Evolutionary conservation across 2,113 vertebrate species (phyloP).

Genomic region (Halcyon malimbica): DNA sequence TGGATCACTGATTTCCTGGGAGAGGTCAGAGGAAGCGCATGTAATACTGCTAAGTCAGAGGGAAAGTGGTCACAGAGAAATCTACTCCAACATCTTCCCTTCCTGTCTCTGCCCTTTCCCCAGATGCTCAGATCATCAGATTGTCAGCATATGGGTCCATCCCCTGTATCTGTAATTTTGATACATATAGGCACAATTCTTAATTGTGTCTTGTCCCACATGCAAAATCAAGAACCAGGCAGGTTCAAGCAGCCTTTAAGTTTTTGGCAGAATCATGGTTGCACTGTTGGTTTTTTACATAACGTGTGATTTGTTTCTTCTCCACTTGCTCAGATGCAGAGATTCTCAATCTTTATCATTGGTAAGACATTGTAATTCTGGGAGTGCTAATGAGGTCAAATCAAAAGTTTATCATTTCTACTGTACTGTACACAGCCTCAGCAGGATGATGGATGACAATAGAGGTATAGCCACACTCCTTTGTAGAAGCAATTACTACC

Average conservation of each 20-base stretch:
- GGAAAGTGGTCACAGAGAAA: background rate
- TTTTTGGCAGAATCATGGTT: background rate
- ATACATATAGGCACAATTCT: background rate
- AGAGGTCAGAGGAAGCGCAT: background rate
- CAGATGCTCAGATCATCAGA: background rate
- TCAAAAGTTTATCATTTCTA: background rate
- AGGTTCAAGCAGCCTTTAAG: background rate
- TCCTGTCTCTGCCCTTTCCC: background rate
- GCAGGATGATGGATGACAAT: conserved; percentile 7
- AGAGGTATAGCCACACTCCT: background rate
- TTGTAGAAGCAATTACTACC: background rate
- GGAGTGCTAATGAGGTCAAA: conserved; percentile 41
- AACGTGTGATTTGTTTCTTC: background rate
- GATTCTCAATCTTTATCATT: background rate
- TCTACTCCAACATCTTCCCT: background rate
- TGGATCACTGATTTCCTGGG: background rate
- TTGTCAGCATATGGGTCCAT: background rate
- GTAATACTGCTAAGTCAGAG: background rate
- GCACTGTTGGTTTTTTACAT: background rate
- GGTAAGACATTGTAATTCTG: conserved; percentile 39
- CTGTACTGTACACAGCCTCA: background rate
- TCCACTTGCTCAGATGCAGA: background rate
- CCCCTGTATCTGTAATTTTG: background rate
- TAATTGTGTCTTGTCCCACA: background rate
- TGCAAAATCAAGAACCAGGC: background rate